Percentiles rank a stretch among this genome's conserved stretches.
These are phyloP conservation scores for Alosa sapidissima DNA, from an alignment of 2,797 vertebrate species.

Conservation along the genomic window DNA sequence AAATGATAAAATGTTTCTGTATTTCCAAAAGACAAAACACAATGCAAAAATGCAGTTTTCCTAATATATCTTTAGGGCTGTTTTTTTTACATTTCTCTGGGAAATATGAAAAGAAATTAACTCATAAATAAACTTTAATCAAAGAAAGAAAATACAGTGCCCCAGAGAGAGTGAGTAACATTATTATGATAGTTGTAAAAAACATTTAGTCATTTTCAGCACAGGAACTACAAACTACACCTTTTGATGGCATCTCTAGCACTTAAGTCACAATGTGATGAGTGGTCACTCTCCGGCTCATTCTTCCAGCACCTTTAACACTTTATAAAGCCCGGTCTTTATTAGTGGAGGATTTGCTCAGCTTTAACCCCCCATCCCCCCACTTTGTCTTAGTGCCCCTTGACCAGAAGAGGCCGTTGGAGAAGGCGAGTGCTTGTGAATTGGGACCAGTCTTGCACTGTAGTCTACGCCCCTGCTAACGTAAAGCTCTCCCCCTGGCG, in stretches of 20 bases:
- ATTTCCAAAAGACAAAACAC: not conserved
- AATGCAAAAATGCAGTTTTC: not conserved
- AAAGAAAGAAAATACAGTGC: not conserved
- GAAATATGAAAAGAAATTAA: not conserved
- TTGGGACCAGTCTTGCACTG: slow-evolving; percentile 7
- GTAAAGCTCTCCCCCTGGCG: not conserved
- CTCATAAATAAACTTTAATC: not conserved
- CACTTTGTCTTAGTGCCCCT: not conserved
- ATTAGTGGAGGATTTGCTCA: not conserved
- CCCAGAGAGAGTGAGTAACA: not conserved
- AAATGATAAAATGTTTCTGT: not conserved
- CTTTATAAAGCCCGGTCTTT: not conserved
- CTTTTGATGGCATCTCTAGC: not conserved
- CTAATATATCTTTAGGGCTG: not conserved
- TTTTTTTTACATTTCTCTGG: not conserved
- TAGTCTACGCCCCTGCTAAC: not conserved
- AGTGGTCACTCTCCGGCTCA: not conserved
- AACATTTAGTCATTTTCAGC: not conserved
- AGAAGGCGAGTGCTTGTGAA: not conserved
- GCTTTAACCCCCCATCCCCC: not conserved
- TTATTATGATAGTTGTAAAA: not conserved
- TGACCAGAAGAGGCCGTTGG: not conserved
- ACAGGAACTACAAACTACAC: not conserved
- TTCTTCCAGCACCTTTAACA: not conserved
- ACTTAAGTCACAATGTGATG: not conserved